Evolutionary conservation across 2,888 invertebrate genomes (phyloP).

Genomic region (Microplitis deprimator): DNA sequence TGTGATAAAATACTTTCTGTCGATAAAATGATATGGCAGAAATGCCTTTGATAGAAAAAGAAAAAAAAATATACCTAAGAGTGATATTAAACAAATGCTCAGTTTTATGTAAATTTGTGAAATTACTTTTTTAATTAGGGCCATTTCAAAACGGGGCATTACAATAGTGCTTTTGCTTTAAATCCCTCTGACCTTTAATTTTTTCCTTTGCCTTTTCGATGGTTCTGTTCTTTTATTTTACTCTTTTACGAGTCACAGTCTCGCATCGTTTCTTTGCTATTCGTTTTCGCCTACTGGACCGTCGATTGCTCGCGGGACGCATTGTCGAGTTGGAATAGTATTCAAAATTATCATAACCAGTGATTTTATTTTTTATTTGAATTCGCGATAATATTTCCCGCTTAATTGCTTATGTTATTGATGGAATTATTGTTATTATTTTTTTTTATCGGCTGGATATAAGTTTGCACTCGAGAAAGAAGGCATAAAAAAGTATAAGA

Average conservation of each 20-base stretch:
- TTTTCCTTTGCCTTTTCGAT: conserved; percentile 9
- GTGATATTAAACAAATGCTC: not conserved
- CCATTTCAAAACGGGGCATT: conserved; percentile 55
- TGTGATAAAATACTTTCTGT: not conserved
- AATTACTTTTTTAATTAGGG: conserved; percentile 60
- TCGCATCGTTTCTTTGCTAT: conserved; percentile 28
- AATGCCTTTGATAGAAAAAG: not conserved
- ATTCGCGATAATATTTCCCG: not conserved
- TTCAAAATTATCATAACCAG: conserved; percentile 44
- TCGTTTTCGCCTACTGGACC: conserved; percentile 34
- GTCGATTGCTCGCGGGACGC: conserved; percentile 44
- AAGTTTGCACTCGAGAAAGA: too few relatives aligned
- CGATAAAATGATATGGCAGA: not conserved
- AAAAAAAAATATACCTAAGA: not conserved
- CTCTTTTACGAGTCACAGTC: conserved; percentile 28
- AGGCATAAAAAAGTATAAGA: not conserved
- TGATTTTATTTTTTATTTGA: not conserved
- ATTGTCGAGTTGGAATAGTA: conserved; percentile 36
- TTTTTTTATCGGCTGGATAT: too few relatives aligned
- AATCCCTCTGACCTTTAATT: conserved; percentile 30
- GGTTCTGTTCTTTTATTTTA: conserved; percentile 3
- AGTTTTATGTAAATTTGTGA: conserved; percentile 56
- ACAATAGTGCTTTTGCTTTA: conserved; percentile 29
- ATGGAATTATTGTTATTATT: too few relatives aligned
- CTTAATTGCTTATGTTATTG: too few relatives aligned